These are phyloP conservation scores for Calosoma granatense DNA, from an alignment of 1,140 invertebrate species.

Conservation along the genomic window DNA sequence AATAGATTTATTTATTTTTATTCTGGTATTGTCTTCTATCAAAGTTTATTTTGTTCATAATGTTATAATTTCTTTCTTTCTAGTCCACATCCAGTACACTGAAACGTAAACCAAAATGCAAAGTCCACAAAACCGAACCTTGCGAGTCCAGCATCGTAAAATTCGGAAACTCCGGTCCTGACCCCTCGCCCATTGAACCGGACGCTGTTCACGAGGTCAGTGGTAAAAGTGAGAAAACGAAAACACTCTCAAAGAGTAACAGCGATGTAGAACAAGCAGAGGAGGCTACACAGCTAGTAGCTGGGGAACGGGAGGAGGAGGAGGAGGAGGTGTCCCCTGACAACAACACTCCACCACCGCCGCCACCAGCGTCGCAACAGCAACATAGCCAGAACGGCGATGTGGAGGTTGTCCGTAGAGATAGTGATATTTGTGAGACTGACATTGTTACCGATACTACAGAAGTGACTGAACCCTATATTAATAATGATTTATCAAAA, in stretches of 20 bases:
- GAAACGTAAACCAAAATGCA: slow-evolving; percentile 6
- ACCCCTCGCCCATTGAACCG: too few relatives aligned
- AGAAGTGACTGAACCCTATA: neutral
- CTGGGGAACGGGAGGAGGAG: too few relatives aligned
- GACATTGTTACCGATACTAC: neutral
- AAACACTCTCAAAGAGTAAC: neutral
- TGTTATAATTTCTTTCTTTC: too few relatives aligned
- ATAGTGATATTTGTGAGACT: neutral
- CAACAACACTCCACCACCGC: too few relatives aligned
- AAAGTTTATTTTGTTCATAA: too few relatives aligned
- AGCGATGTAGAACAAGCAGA: neutral
- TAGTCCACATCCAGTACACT: neutral
- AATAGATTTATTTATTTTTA: too few relatives aligned
- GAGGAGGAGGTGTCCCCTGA: too few relatives aligned
- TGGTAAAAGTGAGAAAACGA: neutral
- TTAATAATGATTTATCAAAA: neutral
- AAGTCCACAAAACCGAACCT: neutral
- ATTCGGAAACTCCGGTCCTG: neutral
- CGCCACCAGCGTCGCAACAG: too few relatives aligned
- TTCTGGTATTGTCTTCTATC: too few relatives aligned
- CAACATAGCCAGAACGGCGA: too few relatives aligned
- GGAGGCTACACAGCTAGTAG: too few relatives aligned
- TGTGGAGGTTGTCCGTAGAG: too few relatives aligned
- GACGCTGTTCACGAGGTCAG: neutral
- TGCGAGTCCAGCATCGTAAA: slow-evolving; percentile 4